These are phyloP conservation scores for Melipona beecheii DNA, from an alignment of 2,888 invertebrate genomes.

Conservation along the genomic window DNA sequence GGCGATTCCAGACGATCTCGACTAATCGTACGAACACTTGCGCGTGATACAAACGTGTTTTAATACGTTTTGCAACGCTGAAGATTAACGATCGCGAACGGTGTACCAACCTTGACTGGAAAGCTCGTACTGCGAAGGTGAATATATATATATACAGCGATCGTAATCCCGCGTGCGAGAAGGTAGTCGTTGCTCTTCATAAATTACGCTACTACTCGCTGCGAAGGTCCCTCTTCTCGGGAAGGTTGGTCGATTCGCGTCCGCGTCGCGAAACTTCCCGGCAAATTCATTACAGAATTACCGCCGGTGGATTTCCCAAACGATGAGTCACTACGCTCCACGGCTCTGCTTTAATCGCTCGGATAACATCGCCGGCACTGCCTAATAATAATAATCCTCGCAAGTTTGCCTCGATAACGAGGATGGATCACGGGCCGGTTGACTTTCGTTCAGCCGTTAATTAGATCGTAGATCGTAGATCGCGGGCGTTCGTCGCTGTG, in stretches of 20 bases:
- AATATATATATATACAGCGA: slow-evolving; percentile 5
- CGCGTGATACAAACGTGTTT: no score
- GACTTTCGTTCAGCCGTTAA: not conserved
- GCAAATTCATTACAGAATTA: slow-evolving; percentile 73
- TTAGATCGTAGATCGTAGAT: not conserved
- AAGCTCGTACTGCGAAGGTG: slow-evolving; percentile 7
- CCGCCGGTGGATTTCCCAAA: slow-evolving; percentile 65
- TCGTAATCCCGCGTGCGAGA: slow-evolving; percentile 42
- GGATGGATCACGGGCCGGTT: slow-evolving; percentile 29
- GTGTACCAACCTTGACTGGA: not conserved
- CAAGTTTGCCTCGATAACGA: slow-evolving; percentile 29
- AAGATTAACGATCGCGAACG: not conserved
- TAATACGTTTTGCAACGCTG: not conserved
- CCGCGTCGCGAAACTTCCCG: slow-evolving; percentile 40
- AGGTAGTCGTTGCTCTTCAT: slow-evolving; percentile 44
- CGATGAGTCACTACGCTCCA: slow-evolving; percentile 67
- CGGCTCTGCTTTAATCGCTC: slow-evolving; percentile 54
- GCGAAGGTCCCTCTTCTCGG: slow-evolving; percentile 5
- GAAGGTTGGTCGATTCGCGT: slow-evolving; percentile 34
- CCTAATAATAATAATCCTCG: not conserved
- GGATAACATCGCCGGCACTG: slow-evolving; percentile 27
- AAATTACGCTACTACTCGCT: slow-evolving; percentile 61
- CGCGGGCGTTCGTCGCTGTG: not conserved
- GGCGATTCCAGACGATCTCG: not conserved
- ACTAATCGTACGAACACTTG: not conserved